These are phyloP conservation scores for Embiotoca jacksoni DNA, from an alignment of 2,113 vertebrate species.

Conservation along the genomic window DNA sequence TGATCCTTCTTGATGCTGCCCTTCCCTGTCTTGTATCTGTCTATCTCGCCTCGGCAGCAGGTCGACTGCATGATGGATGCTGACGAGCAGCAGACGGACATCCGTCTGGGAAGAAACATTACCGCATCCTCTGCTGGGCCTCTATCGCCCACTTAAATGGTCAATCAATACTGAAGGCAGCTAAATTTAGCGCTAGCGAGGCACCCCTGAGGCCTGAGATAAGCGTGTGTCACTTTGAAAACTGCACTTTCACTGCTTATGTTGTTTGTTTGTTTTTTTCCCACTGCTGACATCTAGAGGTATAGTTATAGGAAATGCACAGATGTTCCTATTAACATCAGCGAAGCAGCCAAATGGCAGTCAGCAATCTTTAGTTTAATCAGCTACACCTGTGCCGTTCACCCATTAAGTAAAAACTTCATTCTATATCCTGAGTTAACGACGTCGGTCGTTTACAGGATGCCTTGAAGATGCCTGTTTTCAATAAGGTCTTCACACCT, in stretches of 20 bases:
- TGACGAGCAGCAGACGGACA: slow-evolving; percentile 73
- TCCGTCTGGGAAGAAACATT: slow-evolving; percentile 52
- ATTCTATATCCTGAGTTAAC: too few relatives aligned
- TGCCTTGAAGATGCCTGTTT: too few relatives aligned
- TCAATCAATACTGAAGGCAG: slow-evolving; percentile 43
- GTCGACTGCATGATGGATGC: slow-evolving; percentile 34
- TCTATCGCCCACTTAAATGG: slow-evolving; percentile 63
- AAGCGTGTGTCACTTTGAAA: not conserved
- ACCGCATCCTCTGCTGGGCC: slow-evolving; percentile 47
- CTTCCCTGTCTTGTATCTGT: not conserved
- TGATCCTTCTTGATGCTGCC: not conserved
- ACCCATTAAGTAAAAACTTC: too few relatives aligned
- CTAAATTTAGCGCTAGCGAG: slow-evolving; percentile 52
- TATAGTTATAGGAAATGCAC: not conserved
- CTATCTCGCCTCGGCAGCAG: slow-evolving; percentile 42
- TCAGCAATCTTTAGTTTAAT: too few relatives aligned
- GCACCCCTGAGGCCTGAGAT: slow-evolving; percentile 4
- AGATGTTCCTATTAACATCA: not conserved
- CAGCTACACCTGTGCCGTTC: too few relatives aligned
- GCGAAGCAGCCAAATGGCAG: not conserved
- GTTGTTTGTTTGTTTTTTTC: not conserved
- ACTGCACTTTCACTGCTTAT: slow-evolving; percentile 26
- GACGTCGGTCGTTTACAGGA: too few relatives aligned
- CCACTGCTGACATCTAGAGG: too few relatives aligned
- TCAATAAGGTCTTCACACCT: not conserved